Percentiles rank a stretch among this genome's conserved stretches.
Evolutionary conservation across 2,797 vertebrate genomes (phyloP).

Genomic region (Channallabes apus): DNA sequence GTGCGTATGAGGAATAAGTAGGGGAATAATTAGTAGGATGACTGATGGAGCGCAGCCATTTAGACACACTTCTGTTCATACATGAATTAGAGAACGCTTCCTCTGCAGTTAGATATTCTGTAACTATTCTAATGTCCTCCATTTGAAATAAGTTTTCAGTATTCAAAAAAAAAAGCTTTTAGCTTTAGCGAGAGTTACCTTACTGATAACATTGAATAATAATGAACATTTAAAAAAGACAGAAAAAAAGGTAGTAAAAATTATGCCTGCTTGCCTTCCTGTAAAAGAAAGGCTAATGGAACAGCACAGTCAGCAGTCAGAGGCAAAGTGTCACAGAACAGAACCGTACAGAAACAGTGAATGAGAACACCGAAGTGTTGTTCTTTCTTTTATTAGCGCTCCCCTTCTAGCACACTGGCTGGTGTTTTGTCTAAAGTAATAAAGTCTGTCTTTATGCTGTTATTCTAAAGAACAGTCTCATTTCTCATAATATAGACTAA

Average conservation of each 20-base stretch:
- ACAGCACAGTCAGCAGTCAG: not conserved
- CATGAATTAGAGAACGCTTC: constrained; percentile 21
- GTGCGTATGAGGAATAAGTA: constrained; percentile 38
- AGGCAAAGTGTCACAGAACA: constrained; percentile 22
- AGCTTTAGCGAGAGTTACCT: constrained; percentile 25
- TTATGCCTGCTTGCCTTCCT: constrained; percentile 26
- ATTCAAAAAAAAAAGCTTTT: not conserved
- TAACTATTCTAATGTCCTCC: constrained; percentile 22
- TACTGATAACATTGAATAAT: constrained; percentile 34
- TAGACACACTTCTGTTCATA: constrained; percentile 24
- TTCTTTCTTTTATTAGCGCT: not conserved
- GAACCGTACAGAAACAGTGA: constrained; percentile 8
- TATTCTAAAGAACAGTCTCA: constrained; percentile 73
- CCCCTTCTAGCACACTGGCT: constrained; percentile 54
- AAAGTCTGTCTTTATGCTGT: constrained; percentile 74
- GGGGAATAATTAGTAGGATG: constrained; percentile 32
- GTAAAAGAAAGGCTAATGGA: constrained; percentile 38
- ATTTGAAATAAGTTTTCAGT: constrained; percentile 29
- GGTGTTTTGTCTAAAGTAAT: constrained; percentile 65
- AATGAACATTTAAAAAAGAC: constrained; percentile 37
- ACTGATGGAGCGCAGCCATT: constrained; percentile 39
- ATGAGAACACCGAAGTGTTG: not conserved
- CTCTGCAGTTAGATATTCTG: constrained; percentile 3
- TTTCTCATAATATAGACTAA: constrained; percentile 74
- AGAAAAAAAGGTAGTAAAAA: constrained; percentile 23